phyloP scores from a whole-genome alignment of 1,140 invertebrate genomes.

The Coelopa frigida region DNA sequence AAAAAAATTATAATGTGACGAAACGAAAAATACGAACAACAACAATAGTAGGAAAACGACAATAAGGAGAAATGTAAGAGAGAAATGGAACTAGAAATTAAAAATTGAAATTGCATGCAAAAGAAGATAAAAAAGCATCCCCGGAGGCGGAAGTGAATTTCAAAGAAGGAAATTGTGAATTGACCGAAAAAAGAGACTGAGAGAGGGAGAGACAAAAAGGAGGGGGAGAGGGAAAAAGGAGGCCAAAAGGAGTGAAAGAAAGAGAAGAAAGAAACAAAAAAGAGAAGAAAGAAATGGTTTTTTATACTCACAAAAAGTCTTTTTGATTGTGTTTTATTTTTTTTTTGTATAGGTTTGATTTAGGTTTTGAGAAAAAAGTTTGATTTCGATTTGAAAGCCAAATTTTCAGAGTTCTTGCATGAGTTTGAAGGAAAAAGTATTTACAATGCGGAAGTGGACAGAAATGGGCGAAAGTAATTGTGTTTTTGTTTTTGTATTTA shows the following conservation, averaged over 20 bases:
- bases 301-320: conserved; percentile 8
- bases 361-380: conserved; percentile 3
- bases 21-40: too few relatives aligned
- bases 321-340: background rate
- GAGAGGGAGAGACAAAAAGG: conserved; percentile 4
- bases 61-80: too few relatives aligned
- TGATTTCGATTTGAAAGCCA: background rate
- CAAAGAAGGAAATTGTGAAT: too few relatives aligned
- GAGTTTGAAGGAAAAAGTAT: conserved; percentile 3
- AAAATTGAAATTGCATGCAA: too few relatives aligned
- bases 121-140: too few relatives aligned
- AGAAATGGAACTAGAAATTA: too few relatives aligned
- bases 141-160: too few relatives aligned
- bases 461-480: background rate
- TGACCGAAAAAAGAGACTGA: too few relatives aligned
- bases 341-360: too few relatives aligned
- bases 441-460: conserved; percentile 5
- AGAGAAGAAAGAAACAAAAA: background rate
- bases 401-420: background rate
- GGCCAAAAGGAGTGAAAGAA: background rate
- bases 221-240: conserved; percentile 4
- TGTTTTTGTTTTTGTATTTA: conserved; percentile 2
- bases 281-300: background rate
- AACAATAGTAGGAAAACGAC: too few relatives aligned
- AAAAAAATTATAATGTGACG: too few relatives aligned